phyloP scores from a whole-genome alignment of 2,113 vertebrate genomes.

The Heptranchias perlo region DNA sequence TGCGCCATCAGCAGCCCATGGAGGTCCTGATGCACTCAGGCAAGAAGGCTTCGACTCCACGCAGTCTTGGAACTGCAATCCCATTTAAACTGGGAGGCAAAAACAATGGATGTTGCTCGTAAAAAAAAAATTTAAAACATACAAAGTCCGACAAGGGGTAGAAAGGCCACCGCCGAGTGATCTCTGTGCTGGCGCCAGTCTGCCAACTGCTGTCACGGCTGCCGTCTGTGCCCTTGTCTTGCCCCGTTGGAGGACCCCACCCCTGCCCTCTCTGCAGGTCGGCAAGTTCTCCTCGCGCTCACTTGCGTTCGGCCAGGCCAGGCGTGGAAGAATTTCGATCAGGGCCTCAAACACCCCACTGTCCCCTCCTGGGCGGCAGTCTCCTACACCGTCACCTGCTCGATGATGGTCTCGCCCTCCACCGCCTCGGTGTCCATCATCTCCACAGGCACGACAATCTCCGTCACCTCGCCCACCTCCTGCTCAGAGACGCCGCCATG shows the following conservation, averaged over 20 bases:
- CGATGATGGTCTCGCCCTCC: slow-evolving; percentile 12
- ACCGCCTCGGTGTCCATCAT: not conserved
- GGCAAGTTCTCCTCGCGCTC: not conserved
- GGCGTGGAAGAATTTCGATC: not conserved
- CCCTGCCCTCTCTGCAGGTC: not conserved
- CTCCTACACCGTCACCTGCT: not conserved
- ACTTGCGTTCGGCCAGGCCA: not conserved
- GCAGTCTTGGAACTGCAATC: not conserved
- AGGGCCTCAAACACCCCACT: not conserved
- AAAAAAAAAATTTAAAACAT: not conserved
- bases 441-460: slow-evolving; percentile 14
- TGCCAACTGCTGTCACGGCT: not conserved
- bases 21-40: not conserved
- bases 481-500: not conserved
- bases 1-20: not conserved
- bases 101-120: not conserved
- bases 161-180: not conserved
- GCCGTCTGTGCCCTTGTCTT: not conserved
- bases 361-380: not conserved
- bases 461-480: not conserved
- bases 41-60: not conserved
- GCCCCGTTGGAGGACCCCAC: not conserved
- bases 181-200: not conserved
- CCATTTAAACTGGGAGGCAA: not conserved
- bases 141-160: not conserved